Percentiles rank a stretch among this genome's conserved stretches.
These are phyloP conservation scores for Penaeus japonicus DNA, from an alignment of 1,140 invertebrate genomes.

Conservation along the genomic window DNA sequence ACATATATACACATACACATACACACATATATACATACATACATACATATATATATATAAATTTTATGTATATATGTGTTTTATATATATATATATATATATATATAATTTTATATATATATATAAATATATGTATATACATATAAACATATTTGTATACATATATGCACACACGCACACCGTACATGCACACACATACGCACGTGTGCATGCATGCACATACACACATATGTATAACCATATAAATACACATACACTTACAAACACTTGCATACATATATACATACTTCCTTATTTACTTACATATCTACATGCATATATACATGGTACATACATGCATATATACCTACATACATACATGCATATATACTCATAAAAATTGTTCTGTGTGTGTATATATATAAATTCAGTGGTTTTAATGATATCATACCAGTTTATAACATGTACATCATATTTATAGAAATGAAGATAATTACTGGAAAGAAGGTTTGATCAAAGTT, in stretches of 20 bases:
- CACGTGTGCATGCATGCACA: background rate
- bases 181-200: no score
- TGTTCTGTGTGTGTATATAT: background rate
- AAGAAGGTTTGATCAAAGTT: no score
- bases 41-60: background rate
- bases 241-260: background rate
- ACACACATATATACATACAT: background rate
- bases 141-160: no score
- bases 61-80: background rate
- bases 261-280: background rate
- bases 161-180: no score
- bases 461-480: no score
- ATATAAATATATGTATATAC: background rate
- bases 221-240: background rate
- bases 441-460: no score
- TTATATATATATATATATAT: slow-evolving; percentile 10
- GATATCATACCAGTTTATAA: no score
- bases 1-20: background rate
- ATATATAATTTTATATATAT: slow-evolving; percentile 9
- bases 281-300: background rate
- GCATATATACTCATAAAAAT: background rate
- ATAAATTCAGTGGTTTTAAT: background rate
- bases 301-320: background rate
- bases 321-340: background rate
- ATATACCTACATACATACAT: background rate